Percentiles rank a stretch among this genome's conserved stretches.
Evolutionary conservation across 1,140 invertebrate genomes (phyloP).

Genomic region (Cotesia vestalis): DNA sequence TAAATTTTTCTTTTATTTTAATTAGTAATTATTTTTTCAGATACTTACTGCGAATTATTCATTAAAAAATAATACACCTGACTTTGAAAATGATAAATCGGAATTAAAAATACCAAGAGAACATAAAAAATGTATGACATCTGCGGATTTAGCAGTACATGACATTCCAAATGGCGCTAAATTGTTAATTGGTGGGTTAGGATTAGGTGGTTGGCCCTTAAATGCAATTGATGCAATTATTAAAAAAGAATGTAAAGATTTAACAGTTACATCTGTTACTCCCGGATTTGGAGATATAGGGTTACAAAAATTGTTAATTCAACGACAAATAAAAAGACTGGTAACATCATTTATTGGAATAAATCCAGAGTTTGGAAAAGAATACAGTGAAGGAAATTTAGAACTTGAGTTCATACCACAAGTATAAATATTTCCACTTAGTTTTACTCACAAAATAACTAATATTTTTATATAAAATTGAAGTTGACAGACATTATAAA

Average conservation of each 20-base stretch:
- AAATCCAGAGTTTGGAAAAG: slow-evolving; percentile 96
- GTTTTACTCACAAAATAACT: slow-evolving; percentile 68
- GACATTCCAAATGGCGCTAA: slow-evolving; percentile 90
- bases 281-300: slow-evolving; percentile 96
- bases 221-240: slow-evolving; percentile 90
- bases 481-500: too few species aligned
- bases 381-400: slow-evolving; percentile 90
- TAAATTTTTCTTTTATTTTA: not conserved
- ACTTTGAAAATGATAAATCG: slow-evolving; percentile 37
- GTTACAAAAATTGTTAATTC: slow-evolving; percentile 86
- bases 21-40: slow-evolving; percentile 40
- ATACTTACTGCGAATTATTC: slow-evolving; percentile 52
- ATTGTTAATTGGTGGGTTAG: slow-evolving; percentile 95
- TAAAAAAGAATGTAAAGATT: slow-evolving; percentile 76
- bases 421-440: slow-evolving; percentile 74
- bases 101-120: slow-evolving; percentile 47
- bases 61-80: slow-evolving; percentile 42
- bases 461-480: too few species aligned
- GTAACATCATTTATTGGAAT: slow-evolving; percentile 98
- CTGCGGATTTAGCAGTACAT: slow-evolving; percentile 78
- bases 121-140: slow-evolving; percentile 73
- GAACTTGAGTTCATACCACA: slow-evolving; percentile 96
- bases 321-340: slow-evolving; percentile 88
- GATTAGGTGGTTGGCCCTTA: slow-evolving; percentile 98
- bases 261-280: slow-evolving; percentile 97